These are phyloP conservation scores for Lutjanus erythropterus DNA, from an alignment of 2,113 vertebrate species.

Conservation along the genomic window DNA sequence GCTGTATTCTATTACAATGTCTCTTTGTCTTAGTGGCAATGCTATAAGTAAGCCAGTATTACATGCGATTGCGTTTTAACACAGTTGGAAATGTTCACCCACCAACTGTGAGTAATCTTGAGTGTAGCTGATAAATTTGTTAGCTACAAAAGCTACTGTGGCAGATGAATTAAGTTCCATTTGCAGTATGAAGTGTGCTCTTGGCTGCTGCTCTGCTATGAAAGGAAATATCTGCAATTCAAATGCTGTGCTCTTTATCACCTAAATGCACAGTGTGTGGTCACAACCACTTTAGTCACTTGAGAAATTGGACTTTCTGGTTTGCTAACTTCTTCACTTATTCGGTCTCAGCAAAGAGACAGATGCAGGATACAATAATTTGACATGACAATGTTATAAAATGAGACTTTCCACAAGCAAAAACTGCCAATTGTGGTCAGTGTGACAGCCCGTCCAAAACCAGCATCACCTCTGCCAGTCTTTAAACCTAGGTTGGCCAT, in stretches of 20 bases:
- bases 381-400: neutral
- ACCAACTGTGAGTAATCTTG: neutral
- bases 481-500: neutral
- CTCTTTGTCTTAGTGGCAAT: neutral
- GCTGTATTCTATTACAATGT: too few relatives aligned
- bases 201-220: neutral
- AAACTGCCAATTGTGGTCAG: neutral
- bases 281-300: neutral
- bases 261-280: neutral
- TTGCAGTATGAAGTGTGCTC: slow-evolving; percentile 2
- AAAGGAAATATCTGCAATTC: slow-evolving; percentile 29
- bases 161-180: slow-evolving; percentile 1
- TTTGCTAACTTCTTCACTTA: neutral
- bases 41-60: neutral
- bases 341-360: neutral
- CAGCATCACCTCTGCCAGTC: neutral
- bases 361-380: neutral
- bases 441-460: neutral
- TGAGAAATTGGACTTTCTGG: neutral
- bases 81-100: neutral
- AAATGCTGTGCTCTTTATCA: slow-evolving; percentile 29
- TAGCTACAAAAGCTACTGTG: neutral
- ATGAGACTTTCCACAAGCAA: neutral
- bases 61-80: neutral
- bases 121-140: neutral